Evolutionary conservation across 2,113 vertebrate species (phyloP).

Genomic region (Cavia porcellus): DNA sequence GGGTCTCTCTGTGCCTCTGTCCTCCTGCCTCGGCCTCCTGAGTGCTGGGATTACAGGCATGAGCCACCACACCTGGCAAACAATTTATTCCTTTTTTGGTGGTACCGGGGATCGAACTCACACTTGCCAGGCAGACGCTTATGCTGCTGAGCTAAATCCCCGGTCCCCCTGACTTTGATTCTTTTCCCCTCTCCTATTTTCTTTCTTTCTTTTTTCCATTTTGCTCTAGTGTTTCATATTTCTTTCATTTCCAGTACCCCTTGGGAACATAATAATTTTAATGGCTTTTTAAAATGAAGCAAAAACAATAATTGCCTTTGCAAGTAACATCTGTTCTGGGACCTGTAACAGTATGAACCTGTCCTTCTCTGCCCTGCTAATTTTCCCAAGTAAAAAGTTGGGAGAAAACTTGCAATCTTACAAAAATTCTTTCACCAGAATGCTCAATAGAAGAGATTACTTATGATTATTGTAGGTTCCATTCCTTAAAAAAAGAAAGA

Average conservation of each 20-base stretch:
- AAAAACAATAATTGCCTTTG: constrained; percentile 29
- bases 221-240: not conserved
- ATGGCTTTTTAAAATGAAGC: not conserved
- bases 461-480: not conserved
- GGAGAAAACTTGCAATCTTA: not conserved
- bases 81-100: too few species aligned
- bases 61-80: too few species aligned
- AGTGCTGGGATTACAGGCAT: too few species aligned
- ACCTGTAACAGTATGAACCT: not conserved
- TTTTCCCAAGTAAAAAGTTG: not conserved
- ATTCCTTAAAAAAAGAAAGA: not conserved
- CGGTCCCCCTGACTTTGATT: not conserved
- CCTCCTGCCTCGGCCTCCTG: too few species aligned
- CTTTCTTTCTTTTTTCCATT: not conserved
- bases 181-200: not conserved
- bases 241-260: not conserved
- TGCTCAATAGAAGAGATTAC: constrained; percentile 10
- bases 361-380: not conserved
- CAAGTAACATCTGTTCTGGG: constrained; percentile 27
- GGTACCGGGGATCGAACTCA: too few species aligned
- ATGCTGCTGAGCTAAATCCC: too few species aligned
- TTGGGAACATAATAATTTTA: constrained; percentile 14
- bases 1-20: too few species aligned
- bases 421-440: not conserved
- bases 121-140: too few species aligned